phyloP scores from a whole-genome alignment of 2,113 vertebrate species.

The Pao palembangensis region DNA sequence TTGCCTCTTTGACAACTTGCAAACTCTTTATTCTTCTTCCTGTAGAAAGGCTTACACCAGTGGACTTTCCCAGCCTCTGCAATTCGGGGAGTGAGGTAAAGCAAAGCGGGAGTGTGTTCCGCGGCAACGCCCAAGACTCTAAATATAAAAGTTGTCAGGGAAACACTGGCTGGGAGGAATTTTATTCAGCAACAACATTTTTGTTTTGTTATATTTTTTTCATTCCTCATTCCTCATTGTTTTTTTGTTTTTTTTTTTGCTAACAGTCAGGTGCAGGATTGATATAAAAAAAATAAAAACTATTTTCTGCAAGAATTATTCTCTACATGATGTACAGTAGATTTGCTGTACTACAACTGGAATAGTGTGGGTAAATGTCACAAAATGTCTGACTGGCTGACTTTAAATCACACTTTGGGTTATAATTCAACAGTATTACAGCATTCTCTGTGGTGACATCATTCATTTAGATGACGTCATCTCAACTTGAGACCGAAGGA shows the following conservation, averaged over 20 bases:
- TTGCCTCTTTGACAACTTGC: not conserved
- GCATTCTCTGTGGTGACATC: too few relatives aligned
- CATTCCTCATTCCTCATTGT: not conserved
- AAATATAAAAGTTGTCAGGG: conserved; percentile 19
- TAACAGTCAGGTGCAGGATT: too few relatives aligned
- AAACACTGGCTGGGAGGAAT: conserved; percentile 22
- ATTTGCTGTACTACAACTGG: too few relatives aligned
- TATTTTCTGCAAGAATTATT: too few relatives aligned
- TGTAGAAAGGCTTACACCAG: conserved; percentile 78
- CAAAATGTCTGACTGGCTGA: too few relatives aligned
- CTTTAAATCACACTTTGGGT: too few relatives aligned
- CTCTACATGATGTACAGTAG: too few relatives aligned
- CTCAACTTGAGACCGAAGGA: too few relatives aligned
- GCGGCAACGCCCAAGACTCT: not conserved
- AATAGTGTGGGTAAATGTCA: too few relatives aligned
- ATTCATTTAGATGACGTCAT: too few relatives aligned
- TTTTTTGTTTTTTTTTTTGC: not conserved
- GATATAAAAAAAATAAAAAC: too few relatives aligned
- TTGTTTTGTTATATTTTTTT: conserved; percentile 4
- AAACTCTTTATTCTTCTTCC: conserved; percentile 11
- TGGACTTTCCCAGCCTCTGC: conserved; percentile 81
- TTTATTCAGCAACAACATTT: conserved; percentile 4
- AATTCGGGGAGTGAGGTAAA: conserved; percentile 87
- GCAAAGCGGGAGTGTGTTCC: not conserved
- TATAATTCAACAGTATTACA: too few relatives aligned